phyloP scores from a whole-genome alignment of 2,113 vertebrate species.

The Bettongia penicillata region DNA sequence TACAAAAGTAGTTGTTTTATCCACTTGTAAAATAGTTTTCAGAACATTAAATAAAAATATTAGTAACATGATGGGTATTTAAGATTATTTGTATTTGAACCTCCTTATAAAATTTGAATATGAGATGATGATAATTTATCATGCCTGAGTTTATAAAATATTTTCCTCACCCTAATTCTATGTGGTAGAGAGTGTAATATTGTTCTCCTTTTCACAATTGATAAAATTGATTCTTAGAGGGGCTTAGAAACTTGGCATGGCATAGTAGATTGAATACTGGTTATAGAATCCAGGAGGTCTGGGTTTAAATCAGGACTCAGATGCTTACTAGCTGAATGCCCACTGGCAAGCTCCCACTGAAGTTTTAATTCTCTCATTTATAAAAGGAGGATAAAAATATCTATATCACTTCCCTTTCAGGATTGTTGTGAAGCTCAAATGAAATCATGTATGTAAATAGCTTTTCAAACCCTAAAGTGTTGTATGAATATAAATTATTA shows the following conservation, averaged over 20 bases:
- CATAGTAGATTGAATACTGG: neutral
- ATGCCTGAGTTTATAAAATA: neutral
- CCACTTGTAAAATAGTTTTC: no score
- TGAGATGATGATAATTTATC: neutral
- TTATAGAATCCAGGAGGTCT: neutral
- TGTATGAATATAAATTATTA: neutral
- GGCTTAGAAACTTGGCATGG: neutral
- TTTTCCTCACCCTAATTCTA: neutral
- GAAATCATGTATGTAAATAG: neutral
- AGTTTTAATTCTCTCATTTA: neutral
- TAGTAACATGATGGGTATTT: no score
- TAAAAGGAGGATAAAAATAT: neutral
- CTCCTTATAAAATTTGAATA: neutral
- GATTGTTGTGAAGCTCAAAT: neutral
- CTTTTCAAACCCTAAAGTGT: neutral
- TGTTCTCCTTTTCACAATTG: neutral
- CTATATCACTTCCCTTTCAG: neutral
- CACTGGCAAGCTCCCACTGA: neutral
- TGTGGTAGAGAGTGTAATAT: neutral
- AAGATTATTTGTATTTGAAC: neutral
- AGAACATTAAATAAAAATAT: no score
- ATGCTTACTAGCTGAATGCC: neutral
- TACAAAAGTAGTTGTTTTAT: neutral
- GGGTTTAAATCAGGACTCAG: neutral
- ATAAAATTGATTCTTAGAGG: neutral